These are phyloP conservation scores for Excalfactoria chinensis DNA, from an alignment of 2,113 vertebrate species.

Conservation along the genomic window DNA sequence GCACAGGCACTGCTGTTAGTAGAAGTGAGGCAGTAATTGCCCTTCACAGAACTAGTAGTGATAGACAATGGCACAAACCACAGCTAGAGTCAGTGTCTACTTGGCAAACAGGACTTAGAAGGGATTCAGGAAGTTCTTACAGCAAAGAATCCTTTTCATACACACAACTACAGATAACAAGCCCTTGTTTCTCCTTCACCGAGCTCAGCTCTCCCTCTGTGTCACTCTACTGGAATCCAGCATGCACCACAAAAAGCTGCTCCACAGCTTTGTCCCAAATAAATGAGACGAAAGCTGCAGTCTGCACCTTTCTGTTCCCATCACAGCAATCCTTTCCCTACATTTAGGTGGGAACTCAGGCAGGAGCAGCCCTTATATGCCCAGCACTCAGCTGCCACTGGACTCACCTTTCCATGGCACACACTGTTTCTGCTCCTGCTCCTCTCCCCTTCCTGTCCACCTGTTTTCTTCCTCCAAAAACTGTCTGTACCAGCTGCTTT, in stretches of 20 bases:
- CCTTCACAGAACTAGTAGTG: not conserved
- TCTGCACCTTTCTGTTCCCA: not conserved
- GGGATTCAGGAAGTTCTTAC: not conserved
- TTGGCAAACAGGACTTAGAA: not conserved
- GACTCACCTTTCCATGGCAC: constrained; percentile 26
- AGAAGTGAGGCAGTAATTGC: not conserved
- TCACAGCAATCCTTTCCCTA: not conserved
- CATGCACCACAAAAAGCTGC: accelerated
- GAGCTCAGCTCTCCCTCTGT: not conserved
- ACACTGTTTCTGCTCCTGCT: not conserved
- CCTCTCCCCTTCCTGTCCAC: not conserved
- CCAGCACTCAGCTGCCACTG: accelerated
- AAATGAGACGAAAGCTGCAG: not conserved
- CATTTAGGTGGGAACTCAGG: not conserved
- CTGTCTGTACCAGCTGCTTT: not conserved
- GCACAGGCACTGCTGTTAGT: not conserved
- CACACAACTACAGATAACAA: not conserved
- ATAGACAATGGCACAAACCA: not conserved
- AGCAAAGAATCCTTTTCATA: accelerated
- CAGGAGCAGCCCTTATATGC: not conserved
- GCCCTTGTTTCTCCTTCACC: not conserved
- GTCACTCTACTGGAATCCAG: accelerated
- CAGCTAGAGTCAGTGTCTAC: not conserved
- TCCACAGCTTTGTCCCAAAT: accelerated
- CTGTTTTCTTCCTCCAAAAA: not conserved